A percentile compares a stretch with the other conserved stretches of the same genome.
Conservation (phyloP, 2,888 invertebrate genomes). For the Parascotia fuliginaria region DNA sequence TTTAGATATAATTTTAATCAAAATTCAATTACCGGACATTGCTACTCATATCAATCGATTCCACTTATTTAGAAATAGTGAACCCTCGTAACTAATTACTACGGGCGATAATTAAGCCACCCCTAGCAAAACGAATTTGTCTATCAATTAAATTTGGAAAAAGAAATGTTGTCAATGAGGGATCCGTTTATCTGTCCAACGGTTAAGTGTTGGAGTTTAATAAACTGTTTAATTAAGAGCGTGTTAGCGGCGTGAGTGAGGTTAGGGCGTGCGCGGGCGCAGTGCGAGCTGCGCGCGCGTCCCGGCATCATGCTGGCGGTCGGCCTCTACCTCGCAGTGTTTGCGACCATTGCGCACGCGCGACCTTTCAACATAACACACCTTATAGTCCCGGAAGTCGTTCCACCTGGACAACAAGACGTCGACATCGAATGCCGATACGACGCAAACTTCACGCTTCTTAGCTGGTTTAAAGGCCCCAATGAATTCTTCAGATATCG, state of each 20-base stretch:
- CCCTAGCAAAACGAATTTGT: slow-evolving; percentile 72
- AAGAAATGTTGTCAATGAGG: slow-evolving; percentile 63
- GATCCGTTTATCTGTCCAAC: slow-evolving; percentile 62
- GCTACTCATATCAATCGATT: slow-evolving; percentile 1
- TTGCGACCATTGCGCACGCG: slow-evolving; percentile 46
- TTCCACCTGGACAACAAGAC: slow-evolving; percentile 60
- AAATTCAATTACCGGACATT: slow-evolving; percentile 1
- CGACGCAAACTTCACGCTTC: slow-evolving; percentile 76
- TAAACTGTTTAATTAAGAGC: slow-evolving; percentile 83
- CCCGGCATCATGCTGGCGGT: slow-evolving; percentile 69
- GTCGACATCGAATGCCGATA: slow-evolving; percentile 76
- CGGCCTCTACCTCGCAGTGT: slow-evolving; percentile 45
- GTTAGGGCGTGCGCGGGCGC: slow-evolving; percentile 50
- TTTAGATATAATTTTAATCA: background rate
- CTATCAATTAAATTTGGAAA: slow-evolving; percentile 68
- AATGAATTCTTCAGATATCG: slow-evolving; percentile 77
- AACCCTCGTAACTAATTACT: slow-evolving; percentile 35
- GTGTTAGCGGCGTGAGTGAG: slow-evolving; percentile 61
- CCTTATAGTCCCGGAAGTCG: slow-evolving; percentile 64
- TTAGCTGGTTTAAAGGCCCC: slow-evolving; percentile 77
- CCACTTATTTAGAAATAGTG: slow-evolving; percentile 34
- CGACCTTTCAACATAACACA: slow-evolving; percentile 71
- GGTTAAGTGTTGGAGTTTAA: slow-evolving; percentile 82
- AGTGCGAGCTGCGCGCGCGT: slow-evolving; percentile 71
- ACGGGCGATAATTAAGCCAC: slow-evolving; percentile 53